phyloP scores from a whole-genome alignment of 2,888 invertebrate species.

The Dolichopus griseipennis region DNA sequence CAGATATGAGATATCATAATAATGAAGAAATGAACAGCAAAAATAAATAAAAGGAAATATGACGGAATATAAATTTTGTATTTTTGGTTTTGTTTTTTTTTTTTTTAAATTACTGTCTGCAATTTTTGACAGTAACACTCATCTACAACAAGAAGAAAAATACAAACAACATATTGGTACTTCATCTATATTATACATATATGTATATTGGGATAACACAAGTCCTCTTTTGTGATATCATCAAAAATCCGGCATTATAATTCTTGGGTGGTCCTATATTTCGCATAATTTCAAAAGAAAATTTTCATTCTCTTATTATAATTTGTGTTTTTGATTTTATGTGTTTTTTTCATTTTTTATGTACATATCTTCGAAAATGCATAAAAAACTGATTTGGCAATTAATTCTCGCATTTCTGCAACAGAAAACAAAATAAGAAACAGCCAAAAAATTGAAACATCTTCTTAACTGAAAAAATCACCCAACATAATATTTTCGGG shows the following conservation, averaged over 20 bases:
- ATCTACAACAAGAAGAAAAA: neutral
- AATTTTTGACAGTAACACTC: slow-evolving; percentile 2
- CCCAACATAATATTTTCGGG: neutral
- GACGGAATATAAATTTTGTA: neutral
- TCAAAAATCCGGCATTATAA: neutral
- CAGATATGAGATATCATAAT: neutral
- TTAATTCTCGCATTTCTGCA: slow-evolving; percentile 3
- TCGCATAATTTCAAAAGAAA: slow-evolving; percentile 6
- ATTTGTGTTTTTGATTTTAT: neutral
- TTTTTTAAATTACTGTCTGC: neutral
- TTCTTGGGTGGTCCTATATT: neutral
- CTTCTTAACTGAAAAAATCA: neutral
- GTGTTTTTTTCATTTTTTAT: neutral
- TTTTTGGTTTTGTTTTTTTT: too few species aligned
- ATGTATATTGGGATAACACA: neutral
- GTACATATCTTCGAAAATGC: neutral
- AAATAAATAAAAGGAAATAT: neutral
- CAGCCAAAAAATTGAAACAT: neutral
- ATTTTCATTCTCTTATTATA: neutral
- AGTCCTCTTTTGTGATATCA: neutral
- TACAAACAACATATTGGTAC: neutral
- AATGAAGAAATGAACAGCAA: too few species aligned
- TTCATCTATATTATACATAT: too few species aligned
- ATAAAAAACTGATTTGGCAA: neutral
- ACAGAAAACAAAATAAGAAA: neutral